Conservation (phyloP, 2,888 invertebrate species). For the Cordylochernes scorpioides region DNA sequence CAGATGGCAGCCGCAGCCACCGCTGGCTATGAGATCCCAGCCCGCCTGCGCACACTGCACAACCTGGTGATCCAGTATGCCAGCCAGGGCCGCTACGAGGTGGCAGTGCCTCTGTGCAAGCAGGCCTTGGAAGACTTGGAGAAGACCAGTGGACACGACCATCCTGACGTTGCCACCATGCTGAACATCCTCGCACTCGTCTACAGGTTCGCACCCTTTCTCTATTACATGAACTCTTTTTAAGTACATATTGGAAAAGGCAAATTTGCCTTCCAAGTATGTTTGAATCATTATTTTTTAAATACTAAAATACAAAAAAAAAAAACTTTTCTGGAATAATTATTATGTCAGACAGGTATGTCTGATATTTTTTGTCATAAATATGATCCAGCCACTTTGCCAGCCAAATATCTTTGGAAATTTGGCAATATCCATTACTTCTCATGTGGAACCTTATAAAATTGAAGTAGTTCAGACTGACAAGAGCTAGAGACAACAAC, state of each 20-base stretch:
- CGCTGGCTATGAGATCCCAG: slow-evolving; percentile 96
- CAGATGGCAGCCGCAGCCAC: slow-evolving; percentile 88
- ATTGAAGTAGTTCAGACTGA: no score
- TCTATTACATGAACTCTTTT: not conserved
- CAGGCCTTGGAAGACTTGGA: slow-evolving; percentile 95
- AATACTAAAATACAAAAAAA: not conserved
- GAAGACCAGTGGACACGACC: slow-evolving; percentile 92
- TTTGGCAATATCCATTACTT: no score
- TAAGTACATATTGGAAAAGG: not conserved
- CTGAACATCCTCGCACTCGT: slow-evolving; percentile 91
- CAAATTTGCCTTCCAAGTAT: not conserved
- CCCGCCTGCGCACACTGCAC: slow-evolving; percentile 81
- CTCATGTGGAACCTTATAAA: no score
- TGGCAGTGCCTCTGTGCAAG: slow-evolving; percentile 97
- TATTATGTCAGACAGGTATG: no score
- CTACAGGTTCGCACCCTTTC: slow-evolving; percentile 19
- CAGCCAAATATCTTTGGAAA: no score
- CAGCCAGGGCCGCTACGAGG: slow-evolving; percentile 79
- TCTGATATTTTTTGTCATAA: no score
- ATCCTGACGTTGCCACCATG: slow-evolving; percentile 99
- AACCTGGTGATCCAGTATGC: slow-evolving; percentile 99
- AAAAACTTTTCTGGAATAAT: no score
- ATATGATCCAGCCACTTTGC: no score
- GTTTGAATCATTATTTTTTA: not conserved
- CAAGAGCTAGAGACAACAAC: no score